Evolutionary conservation across 2,888 invertebrate genomes (phyloP).

Genomic region (Gastracanthus pulcherrimus): DNA sequence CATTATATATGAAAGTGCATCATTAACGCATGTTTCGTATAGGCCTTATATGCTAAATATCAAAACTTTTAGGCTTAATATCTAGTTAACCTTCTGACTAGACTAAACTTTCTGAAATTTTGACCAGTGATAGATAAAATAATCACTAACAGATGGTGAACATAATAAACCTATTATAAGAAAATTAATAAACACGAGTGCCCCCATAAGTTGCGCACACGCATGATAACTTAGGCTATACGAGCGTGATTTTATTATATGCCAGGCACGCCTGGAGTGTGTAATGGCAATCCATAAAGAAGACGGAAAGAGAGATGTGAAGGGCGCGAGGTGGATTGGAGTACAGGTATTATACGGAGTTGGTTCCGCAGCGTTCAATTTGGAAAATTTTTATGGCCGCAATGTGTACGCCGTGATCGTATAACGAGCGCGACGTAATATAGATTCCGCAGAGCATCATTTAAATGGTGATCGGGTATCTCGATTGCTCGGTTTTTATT

Average conservation of each 20-base stretch:
- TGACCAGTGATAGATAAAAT: too few species aligned
- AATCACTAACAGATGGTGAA: too few species aligned
- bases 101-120: too few species aligned
- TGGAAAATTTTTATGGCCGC: slow-evolving; percentile 39
- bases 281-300: slow-evolving; percentile 29
- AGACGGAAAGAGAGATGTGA: background rate
- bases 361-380: slow-evolving; percentile 28
- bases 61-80: too few species aligned
- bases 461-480: background rate
- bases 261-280: slow-evolving; percentile 40
- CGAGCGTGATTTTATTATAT: slow-evolving; percentile 48
- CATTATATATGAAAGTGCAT: too few species aligned
- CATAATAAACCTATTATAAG: too few species aligned
- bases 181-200: too few species aligned
- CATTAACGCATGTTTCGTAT: too few species aligned
- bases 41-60: too few species aligned
- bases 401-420: slow-evolving; percentile 6
- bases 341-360: too few species aligned
- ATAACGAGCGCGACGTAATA: background rate
- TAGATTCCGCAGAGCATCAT: background rate
- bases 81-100: too few species aligned
- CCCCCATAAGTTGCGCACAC: background rate
- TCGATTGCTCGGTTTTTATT: background rate
- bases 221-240: slow-evolving; percentile 29
- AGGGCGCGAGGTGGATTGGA: background rate